Percentiles rank a stretch among this genome's conserved stretches.
Conservation (phyloP, 2,888 invertebrate genomes). For the Carpatolechia fugitivella region DNA sequence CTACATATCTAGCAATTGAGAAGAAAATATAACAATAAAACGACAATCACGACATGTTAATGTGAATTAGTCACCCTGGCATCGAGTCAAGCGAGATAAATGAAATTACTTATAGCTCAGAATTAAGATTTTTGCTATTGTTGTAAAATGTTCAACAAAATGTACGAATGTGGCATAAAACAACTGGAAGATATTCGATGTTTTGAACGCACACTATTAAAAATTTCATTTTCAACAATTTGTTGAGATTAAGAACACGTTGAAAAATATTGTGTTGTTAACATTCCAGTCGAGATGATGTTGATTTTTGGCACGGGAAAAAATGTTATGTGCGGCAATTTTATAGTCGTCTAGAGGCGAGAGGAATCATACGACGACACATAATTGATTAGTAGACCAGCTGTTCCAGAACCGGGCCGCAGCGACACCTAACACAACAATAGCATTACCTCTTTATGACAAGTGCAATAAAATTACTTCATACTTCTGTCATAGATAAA, state of each 20-base stretch:
- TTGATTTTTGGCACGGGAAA: conserved; percentile 71
- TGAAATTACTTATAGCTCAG: conserved; percentile 58
- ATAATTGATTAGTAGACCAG: conserved; percentile 71
- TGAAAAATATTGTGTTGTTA: conserved; percentile 74
- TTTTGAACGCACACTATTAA: conserved; percentile 56
- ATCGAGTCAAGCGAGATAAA: conserved; percentile 60
- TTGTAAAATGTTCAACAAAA: conserved; percentile 57
- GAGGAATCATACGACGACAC: conserved; percentile 59
- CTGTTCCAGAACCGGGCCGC: conserved; percentile 41
- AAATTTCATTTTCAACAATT: conserved; percentile 68
- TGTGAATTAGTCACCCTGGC: conserved; percentile 73
- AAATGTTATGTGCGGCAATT: conserved; percentile 64
- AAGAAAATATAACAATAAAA: conserved; percentile 57
- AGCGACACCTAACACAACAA: conserved; percentile 11
- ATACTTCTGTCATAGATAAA: background rate
- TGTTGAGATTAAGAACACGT: conserved; percentile 66
- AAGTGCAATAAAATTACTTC: background rate
- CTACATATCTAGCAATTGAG: conserved; percentile 47
- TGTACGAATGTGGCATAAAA: conserved; percentile 31
- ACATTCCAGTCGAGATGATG: conserved; percentile 66
- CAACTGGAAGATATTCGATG: conserved; percentile 39
- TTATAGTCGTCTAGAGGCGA: conserved; percentile 60
- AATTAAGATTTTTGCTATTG: conserved; percentile 60
- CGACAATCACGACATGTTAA: conserved; percentile 53
- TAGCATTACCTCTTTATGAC: conserved; percentile 14